Percentiles rank a stretch among this genome's conserved stretches.
Evolutionary conservation across 2,113 vertebrate genomes (phyloP).

Genomic region (Cynocephalus volans): DNA sequence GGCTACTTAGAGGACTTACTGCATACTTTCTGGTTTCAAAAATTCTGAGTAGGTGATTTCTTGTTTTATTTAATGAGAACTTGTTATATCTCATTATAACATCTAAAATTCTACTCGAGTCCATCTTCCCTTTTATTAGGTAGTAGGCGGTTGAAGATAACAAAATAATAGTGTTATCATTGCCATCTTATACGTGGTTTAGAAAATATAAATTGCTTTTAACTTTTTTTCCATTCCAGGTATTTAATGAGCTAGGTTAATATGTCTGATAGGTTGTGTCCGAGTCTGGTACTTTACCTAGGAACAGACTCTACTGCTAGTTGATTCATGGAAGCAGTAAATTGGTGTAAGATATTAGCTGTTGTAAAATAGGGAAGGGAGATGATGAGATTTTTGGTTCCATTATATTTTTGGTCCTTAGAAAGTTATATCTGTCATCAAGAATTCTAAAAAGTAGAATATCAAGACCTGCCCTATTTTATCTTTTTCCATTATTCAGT

Average conservation of each 20-base stretch:
- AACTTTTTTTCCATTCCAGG: background rate
- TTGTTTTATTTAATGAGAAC: background rate
- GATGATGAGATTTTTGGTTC: background rate
- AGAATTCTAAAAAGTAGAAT: background rate
- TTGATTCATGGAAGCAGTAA: slow-evolving; percentile 66
- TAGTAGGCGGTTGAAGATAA: background rate
- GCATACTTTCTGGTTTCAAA: background rate
- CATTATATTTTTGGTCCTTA: background rate
- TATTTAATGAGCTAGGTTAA: slow-evolving; percentile 40
- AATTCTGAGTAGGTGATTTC: background rate
- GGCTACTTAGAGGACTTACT: background rate
- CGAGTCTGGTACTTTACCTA: slow-evolving; percentile 59
- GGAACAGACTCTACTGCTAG: background rate
- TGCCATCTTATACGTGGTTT: background rate
- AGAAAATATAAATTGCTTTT: slow-evolving; percentile 7
- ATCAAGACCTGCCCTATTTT: slow-evolving; percentile 4
- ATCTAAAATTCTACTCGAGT: background rate
- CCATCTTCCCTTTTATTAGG: background rate
- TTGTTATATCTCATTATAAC: background rate
- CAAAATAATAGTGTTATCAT: background rate
- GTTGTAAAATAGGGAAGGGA: slow-evolving; percentile 24
- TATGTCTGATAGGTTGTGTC: background rate
- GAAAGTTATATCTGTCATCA: background rate
- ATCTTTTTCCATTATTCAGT: background rate
- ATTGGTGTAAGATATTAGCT: slow-evolving; percentile 64